Conservation (phyloP, 2,797 vertebrate species). For the Nyctalus aviator region DNA sequence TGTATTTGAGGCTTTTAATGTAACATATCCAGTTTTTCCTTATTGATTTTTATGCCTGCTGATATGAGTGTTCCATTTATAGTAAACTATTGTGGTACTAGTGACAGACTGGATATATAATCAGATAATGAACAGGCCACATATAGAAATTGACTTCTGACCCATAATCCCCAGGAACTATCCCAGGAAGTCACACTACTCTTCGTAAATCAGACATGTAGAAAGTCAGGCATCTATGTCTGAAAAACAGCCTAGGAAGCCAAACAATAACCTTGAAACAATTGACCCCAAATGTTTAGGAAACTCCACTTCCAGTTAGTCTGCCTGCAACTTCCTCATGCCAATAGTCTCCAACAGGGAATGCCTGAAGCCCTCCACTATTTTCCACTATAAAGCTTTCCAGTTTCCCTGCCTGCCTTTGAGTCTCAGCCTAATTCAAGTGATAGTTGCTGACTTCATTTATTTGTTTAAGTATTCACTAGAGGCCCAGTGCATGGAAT, state of each 20-base stretch:
- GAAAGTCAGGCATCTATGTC: not conserved
- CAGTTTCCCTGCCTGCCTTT: not conserved
- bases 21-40: not conserved
- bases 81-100: not conserved
- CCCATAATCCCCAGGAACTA: not conserved
- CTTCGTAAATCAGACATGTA: not conserved
- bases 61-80: not conserved
- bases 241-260: not conserved
- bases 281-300: not conserved
- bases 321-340: not conserved
- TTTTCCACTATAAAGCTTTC: not conserved
- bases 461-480: not conserved
- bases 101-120: not conserved
- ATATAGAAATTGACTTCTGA: not conserved
- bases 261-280: not conserved
- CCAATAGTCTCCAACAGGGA: rapidly evolving
- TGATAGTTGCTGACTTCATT: not conserved
- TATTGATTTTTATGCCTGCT: not conserved
- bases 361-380: too few relatives aligned
- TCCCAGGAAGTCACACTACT: not conserved
- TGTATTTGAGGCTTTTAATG: not conserved
- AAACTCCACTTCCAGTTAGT: not conserved
- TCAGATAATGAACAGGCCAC: not conserved
- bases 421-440: not conserved
- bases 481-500: too few relatives aligned